Base-by-base conservation (phyloP, 2,888 invertebrate genomes). In the Cantharis rustica region DNA sequence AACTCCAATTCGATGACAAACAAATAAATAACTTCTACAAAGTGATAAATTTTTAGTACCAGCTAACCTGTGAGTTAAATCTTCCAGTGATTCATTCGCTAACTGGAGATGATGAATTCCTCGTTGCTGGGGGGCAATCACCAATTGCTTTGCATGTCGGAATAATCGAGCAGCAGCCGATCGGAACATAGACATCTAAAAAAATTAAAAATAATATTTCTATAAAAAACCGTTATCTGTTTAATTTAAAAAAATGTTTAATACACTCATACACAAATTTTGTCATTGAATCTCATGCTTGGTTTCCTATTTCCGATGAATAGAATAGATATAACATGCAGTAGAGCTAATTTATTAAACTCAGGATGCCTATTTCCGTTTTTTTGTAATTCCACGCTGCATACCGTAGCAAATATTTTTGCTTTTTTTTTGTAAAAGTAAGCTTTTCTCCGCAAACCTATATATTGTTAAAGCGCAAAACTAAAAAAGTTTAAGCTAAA, bases 61-160 rank as follows among this genome's bases (percentile, higher is more conserved):
- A 31, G 47, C 80, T 79, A 69, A 83, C 84, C 84, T 83, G 69
- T 82, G 86, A 83, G 92, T 91, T 83, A 91, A 91, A 79, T 91
- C 90, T 75, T 91, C 91, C 69, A 91, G 90, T 9, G 89, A 87
- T 82, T 92, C 91, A 76, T 82, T 69, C 11, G 77, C 69, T 20
- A 81, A 15, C 15, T 76, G 71, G 61, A 80, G 61, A 62, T 72
- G 72, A 15, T 69, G 66, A 27, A 77, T 75, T n/a, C 13, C 66
- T 20, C 77, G 47, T 47, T 47, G 47, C 15, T 17, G 15, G 13
- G 31, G 68, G 10, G 78, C 72, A 15, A 62, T 31, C 10, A 73
- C 20, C 61, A 80, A 31, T 71, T 76, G 79, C 26, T 80, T 68
- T 3, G 75, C 64, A 69, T 79, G 75, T 66, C 75, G 75, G 68